Percentiles rank a stretch among this genome's conserved stretches.
These are phyloP conservation scores for Mormyrus iriodes DNA, from an alignment of 2,113 vertebrate species.

Conservation along the genomic window DNA sequence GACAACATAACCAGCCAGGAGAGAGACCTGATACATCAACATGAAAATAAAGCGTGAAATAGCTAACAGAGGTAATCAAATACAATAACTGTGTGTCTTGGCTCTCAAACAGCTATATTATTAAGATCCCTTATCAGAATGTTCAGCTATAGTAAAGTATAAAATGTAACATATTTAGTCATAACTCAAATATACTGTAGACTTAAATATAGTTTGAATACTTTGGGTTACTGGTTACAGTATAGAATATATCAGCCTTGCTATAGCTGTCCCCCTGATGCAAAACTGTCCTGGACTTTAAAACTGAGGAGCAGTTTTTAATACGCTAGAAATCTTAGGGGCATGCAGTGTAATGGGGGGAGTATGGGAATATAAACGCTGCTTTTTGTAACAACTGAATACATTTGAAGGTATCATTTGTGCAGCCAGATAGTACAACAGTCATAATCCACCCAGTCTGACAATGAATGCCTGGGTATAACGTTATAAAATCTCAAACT, in stretches of 20 bases:
- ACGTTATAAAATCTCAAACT: not conserved
- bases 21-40: not conserved
- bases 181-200: not conserved
- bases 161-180: not conserved
- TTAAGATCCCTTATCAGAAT: not conserved
- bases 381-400: not conserved
- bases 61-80: no score
- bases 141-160: not conserved
- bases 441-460: not conserved
- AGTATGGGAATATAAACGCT: not conserved
- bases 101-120: not conserved
- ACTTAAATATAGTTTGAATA: not conserved
- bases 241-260: not conserved
- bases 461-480: not conserved
- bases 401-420: not conserved
- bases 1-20: not conserved
- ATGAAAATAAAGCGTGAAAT: no score
- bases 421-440: not conserved
- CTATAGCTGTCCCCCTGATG: not conserved
- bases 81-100: no score
- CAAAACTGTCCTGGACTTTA: not conserved
- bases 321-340: not conserved
- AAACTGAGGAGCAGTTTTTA: not conserved
- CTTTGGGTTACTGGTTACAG: not conserved
- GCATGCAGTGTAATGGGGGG: not conserved